Conservation (phyloP, 2,888 invertebrate genomes). For the Lithophane socia region DNA sequence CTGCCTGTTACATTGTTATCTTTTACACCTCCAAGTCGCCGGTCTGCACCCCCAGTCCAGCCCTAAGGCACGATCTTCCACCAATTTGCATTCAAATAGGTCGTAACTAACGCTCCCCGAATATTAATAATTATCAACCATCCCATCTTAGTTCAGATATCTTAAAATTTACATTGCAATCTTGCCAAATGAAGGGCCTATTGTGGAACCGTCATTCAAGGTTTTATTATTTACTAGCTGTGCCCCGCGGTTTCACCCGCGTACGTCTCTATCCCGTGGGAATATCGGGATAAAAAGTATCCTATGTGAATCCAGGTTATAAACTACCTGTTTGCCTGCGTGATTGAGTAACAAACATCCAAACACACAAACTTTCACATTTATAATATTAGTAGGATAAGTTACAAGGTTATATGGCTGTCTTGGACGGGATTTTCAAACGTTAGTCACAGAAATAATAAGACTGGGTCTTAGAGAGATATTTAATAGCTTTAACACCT, state of each 20-base stretch:
- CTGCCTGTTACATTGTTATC: background rate
- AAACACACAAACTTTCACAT: too few relatives aligned
- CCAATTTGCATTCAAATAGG: conserved; percentile 68
- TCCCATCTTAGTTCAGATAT: conserved; percentile 51
- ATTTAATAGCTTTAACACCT: conserved; percentile 16
- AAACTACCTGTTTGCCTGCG: too few relatives aligned
- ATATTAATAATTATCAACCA: conserved; percentile 63
- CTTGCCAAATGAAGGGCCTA: conserved; percentile 48
- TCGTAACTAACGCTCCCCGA: conserved; percentile 57
- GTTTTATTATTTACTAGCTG: conserved; percentile 16
- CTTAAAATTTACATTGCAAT: conserved; percentile 55
- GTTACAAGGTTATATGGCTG: conserved; percentile 1
- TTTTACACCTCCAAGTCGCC: conserved; percentile 8
- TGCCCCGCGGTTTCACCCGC: too few relatives aligned
- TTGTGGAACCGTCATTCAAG: conserved; percentile 31
- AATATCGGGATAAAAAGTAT: too few relatives aligned
- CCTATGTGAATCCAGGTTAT: too few relatives aligned
- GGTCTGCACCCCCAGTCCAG: conserved; percentile 28
- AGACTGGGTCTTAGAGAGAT: background rate
- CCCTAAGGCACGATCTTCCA: conserved; percentile 59
- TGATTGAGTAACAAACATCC: too few relatives aligned
- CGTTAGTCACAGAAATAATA: background rate
- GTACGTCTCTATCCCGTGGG: too few relatives aligned
- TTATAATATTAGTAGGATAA: too few relatives aligned
- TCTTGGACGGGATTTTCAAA: background rate